Evolutionary conservation across 2,797 vertebrate species (phyloP).

Genomic region (Chrysolophus pictus): DNA sequence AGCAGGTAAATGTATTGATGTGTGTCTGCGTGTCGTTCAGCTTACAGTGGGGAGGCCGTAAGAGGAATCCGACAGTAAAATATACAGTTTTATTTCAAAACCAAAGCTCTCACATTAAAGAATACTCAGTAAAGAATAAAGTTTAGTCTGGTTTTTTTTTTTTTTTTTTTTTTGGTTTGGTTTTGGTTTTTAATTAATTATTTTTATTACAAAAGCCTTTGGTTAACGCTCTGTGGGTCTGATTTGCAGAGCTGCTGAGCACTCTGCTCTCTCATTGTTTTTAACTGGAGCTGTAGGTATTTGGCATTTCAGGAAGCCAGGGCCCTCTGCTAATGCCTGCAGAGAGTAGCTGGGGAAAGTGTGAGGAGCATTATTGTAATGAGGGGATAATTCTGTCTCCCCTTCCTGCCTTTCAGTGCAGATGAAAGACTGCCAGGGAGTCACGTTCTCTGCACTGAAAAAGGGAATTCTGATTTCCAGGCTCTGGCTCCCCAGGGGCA

Average conservation of each 20-base stretch:
- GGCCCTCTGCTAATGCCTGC: constrained; percentile 32
- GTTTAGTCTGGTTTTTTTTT: neutral
- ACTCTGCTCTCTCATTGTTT: constrained; percentile 5
- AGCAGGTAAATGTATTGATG: constrained; percentile 41
- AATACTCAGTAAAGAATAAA: neutral
- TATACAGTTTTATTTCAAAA: constrained; percentile 8
- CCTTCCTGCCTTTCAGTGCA: constrained; percentile 35
- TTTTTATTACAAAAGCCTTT: constrained; percentile 7
- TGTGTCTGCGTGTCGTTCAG: neutral
- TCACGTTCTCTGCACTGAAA: neutral
- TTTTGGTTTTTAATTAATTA: neutral
- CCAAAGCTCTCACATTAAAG: neutral
- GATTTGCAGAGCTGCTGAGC: neutral
- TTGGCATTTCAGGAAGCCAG: constrained; percentile 20
- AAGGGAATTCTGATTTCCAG: constrained; percentile 52
- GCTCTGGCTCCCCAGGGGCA: constrained; percentile 36
- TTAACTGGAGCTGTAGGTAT: constrained; percentile 29
- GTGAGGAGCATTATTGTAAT: constrained; percentile 61
- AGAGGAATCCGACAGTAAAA: constrained; percentile 51
- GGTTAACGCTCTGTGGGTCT: constrained; percentile 13
- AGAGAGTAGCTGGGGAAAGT: constrained; percentile 47
- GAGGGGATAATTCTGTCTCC: constrained; percentile 60
- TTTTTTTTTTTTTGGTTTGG: too few species aligned
- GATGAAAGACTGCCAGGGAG: constrained; percentile 55
- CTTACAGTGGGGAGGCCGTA: neutral